phyloP scores from a whole-genome alignment of 2,113 vertebrate species.

The Heloderma charlesbogerti region DNA sequence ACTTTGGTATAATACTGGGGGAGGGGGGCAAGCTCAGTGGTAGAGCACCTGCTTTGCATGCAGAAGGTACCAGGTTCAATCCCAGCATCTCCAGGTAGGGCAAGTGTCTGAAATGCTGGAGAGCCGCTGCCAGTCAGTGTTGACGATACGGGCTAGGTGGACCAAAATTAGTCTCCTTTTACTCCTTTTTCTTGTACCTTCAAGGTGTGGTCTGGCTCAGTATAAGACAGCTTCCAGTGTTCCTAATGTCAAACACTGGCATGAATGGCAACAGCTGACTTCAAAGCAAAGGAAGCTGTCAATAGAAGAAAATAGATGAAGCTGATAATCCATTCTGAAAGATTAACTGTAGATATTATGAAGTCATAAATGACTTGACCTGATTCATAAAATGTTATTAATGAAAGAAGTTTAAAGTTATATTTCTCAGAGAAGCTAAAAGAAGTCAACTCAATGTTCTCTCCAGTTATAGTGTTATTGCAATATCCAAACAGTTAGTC shows the following conservation, averaged over 20 bases:
- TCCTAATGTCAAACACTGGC: conserved; percentile 72
- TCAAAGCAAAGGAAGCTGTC: conserved; percentile 85
- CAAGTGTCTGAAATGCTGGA: too few relatives aligned
- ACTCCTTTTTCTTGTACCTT: too few relatives aligned
- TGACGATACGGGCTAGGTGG: too few relatives aligned
- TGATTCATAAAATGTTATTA: conserved; percentile 86
- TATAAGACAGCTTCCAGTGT: too few relatives aligned
- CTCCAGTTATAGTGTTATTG: neutral
- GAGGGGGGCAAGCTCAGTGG: too few relatives aligned
- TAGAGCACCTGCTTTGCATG: too few relatives aligned
- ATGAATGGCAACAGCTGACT: conserved; percentile 78
- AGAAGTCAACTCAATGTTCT: conserved; percentile 31
- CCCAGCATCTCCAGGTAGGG: too few relatives aligned
- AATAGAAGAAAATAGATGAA: conserved; percentile 88
- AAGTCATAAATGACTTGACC: conserved; percentile 84
- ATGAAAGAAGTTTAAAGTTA: conserved; percentile 55
- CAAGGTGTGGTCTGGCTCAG: too few relatives aligned
- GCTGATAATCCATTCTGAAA: conserved; percentile 89
- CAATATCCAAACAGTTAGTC: neutral
- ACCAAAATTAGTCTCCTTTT: too few relatives aligned
- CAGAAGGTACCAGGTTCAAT: too few relatives aligned
- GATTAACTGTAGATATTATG: conserved; percentile 87
- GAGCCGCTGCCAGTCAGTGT: too few relatives aligned
- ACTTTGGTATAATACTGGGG: conserved; percentile 77
- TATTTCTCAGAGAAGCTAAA: conserved; percentile 48